Conservation (phyloP, 2,797 vertebrate species). For the Petrocephalus schoutedeni region DNA sequence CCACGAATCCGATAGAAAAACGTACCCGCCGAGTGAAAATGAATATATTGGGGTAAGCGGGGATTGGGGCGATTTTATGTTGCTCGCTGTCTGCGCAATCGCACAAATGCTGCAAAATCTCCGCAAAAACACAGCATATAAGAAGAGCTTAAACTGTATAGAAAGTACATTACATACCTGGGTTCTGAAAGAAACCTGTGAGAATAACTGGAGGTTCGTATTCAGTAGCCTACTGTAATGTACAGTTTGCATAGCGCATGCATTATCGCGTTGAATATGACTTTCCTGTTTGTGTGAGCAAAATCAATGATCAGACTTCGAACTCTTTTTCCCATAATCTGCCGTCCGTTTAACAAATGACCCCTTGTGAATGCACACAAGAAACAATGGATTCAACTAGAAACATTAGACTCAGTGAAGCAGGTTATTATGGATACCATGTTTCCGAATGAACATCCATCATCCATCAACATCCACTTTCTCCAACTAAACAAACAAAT, state of each 20-base stretch:
- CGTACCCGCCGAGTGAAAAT: background rate
- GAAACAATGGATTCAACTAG: background rate
- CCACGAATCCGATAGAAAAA: background rate
- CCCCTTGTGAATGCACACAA: background rate
- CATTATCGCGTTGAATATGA: background rate
- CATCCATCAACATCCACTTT: background rate
- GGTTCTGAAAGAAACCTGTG: background rate
- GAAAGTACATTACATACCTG: background rate
- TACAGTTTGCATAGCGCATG: background rate
- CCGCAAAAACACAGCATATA: background rate
- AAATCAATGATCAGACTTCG: constrained; percentile 10
- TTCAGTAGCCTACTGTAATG: background rate
- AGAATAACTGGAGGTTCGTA: background rate
- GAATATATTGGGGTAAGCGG: background rate
- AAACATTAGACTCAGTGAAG: background rate
- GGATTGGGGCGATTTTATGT: background rate
- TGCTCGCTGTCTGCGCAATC: background rate
- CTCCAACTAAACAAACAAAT: background rate
- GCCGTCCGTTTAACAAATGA: background rate
- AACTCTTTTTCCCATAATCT: background rate
- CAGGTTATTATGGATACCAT: background rate
- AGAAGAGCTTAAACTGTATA: background rate
- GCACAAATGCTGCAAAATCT: background rate
- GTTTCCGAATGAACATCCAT: background rate
- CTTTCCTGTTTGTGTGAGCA: background rate